A percentile compares a stretch with the other conserved stretches of the same genome.
phyloP scores from a whole-genome alignment of 2,797 vertebrate genomes.

The Sebastes baramenuke region DNA sequence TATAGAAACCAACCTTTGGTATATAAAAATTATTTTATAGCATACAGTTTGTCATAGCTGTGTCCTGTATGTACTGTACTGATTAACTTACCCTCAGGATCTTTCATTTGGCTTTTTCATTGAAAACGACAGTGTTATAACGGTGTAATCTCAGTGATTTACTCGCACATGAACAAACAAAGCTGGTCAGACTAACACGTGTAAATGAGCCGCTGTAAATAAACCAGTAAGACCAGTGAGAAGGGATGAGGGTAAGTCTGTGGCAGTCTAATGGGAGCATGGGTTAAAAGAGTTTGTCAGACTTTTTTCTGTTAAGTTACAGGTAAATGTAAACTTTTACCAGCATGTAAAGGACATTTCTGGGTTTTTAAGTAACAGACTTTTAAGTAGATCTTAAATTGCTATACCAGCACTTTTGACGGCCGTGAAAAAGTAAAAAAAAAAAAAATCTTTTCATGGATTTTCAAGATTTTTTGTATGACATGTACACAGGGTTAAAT shows the following conservation, averaged over 20 bases:
- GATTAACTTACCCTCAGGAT: slow-evolving; percentile 65
- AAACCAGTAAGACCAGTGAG: slow-evolving; percentile 7
- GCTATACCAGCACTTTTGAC: slow-evolving; percentile 74
- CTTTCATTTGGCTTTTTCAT: slow-evolving; percentile 24
- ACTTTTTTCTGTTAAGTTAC: slow-evolving; percentile 19
- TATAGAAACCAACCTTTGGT: slow-evolving; percentile 41
- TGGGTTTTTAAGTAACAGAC: slow-evolving; percentile 34
- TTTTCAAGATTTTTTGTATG: slow-evolving; percentile 64
- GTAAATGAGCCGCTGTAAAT: slow-evolving; percentile 46
- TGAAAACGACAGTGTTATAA: not conserved
- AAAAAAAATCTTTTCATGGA: slow-evolving; percentile 38
- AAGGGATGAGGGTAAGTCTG: slow-evolving; percentile 11
- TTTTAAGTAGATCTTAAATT: slow-evolving; percentile 47
- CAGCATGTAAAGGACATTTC: slow-evolving; percentile 56
- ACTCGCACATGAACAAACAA: slow-evolving; percentile 11
- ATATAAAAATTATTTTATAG: slow-evolving; percentile 57
- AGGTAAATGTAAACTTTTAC: slow-evolving; percentile 41
- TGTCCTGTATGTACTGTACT: slow-evolving; percentile 49
- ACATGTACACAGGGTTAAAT: slow-evolving; percentile 66
- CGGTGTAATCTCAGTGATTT: slow-evolving; percentile 22
- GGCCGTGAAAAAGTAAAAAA: slow-evolving; percentile 30
- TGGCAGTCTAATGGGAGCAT: slow-evolving; percentile 14
- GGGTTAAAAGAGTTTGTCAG: not conserved
- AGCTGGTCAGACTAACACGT: not conserved
- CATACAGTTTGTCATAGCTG: slow-evolving; percentile 43